Percentiles rank a stretch among this genome's conserved stretches.
These are phyloP conservation scores for Hucho hucho DNA, from an alignment of 2,113 vertebrate species.

Conservation along the genomic window DNA sequence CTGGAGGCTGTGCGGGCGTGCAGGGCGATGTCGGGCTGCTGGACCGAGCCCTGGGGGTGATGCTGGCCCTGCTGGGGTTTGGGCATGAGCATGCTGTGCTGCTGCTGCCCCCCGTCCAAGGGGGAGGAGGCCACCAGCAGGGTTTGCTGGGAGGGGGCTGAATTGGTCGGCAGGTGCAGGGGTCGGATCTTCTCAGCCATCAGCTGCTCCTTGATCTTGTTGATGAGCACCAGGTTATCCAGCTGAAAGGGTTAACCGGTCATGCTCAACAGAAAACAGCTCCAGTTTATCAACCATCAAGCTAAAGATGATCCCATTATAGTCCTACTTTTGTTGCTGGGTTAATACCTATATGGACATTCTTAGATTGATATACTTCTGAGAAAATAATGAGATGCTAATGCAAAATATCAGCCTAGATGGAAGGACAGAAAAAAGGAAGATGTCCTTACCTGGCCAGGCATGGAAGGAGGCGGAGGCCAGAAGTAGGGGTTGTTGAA, in stretches of 20 bases:
- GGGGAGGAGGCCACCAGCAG: conserved; percentile 84
- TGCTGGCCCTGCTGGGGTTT: conserved; percentile 88
- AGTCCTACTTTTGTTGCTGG: not conserved
- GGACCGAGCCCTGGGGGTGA: conserved; percentile 83
- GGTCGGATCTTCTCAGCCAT: conserved; percentile 99
- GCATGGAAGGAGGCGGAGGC: conserved; percentile 96
- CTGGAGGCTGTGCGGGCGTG: conserved; percentile 91
- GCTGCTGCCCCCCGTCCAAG: conserved; percentile 84
- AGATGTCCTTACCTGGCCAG: conserved; percentile 87
- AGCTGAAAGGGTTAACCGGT: conserved; percentile 79
- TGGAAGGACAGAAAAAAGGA: not conserved
- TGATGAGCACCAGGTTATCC: conserved; percentile 98
- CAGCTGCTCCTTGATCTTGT: conserved; percentile 99
- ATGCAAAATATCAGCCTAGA: not conserved
- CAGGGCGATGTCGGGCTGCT: conserved; percentile 90
- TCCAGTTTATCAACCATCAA: conserved; percentile 55
- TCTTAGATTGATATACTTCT: not conserved
- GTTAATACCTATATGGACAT: not conserved
- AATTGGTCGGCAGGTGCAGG: conserved; percentile 89
- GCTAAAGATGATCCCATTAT: conserved; percentile 17
- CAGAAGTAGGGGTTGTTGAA: conserved; percentile 99
- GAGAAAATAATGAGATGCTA: not conserved
- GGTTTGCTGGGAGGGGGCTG: conserved; percentile 89
- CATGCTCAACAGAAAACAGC: conserved; percentile 69
- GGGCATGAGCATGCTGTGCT: conserved; percentile 85